phyloP scores from a whole-genome alignment of 2,797 vertebrate species.

The Rhinichthys osculus region DNA sequence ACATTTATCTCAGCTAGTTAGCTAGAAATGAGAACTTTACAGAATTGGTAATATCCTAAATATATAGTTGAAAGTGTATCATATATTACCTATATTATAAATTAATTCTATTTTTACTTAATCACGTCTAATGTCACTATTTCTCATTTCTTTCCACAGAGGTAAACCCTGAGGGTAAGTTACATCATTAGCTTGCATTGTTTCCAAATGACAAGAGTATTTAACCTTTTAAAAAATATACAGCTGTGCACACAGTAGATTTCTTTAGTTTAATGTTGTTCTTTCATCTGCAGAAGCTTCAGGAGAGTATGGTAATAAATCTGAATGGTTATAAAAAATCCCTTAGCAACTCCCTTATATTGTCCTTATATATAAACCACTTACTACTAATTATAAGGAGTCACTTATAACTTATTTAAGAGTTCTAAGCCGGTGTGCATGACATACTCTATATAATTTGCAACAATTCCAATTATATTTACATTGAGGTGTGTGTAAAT shows the following conservation, averaged over 20 bases:
- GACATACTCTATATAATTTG: background rate
- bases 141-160: conserved; percentile 13
- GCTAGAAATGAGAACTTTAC: background rate
- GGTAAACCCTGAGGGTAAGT: no score
- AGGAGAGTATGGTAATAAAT: conserved; percentile 30
- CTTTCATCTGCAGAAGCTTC: conserved; percentile 37
- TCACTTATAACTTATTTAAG: background rate
- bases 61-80: no score
- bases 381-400: conserved; percentile 20
- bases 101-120: no score
- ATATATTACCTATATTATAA: no score
- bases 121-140: background rate
- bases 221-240: background rate
- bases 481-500: conserved; percentile 16
- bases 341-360: background rate
- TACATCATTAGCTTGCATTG: no score
- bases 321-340: background rate
- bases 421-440: conserved; percentile 18
- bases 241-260: background rate
- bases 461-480: background rate
- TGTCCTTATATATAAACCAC: background rate
- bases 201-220: background rate
- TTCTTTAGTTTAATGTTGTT: conserved; percentile 28
- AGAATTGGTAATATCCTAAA: no score
- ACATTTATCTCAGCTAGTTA: background rate